phyloP scores from a whole-genome alignment of 2,113 vertebrate species.

The western clawed frog (Xenopus tropicalis) region DNA sequence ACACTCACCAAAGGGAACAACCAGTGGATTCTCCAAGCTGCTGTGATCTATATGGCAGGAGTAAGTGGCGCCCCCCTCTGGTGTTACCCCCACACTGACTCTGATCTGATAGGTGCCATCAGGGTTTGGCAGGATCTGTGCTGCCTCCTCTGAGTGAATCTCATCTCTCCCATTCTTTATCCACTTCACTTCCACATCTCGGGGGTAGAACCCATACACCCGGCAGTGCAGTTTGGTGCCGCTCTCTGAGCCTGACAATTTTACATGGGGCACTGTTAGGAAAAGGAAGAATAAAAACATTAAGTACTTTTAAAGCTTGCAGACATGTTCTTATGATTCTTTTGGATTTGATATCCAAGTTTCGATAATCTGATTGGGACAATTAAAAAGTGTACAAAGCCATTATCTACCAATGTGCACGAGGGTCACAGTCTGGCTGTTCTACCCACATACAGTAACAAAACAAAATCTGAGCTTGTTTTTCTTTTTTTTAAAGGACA shows the following conservation, averaged over 20 bases:
- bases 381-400: no score
- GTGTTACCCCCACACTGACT: neutral
- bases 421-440: no score
- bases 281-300: neutral
- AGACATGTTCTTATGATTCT: no score
- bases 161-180: constrained; percentile 2
- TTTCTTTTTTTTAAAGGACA: no score
- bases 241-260: neutral
- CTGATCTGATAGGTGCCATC: constrained; percentile 10
- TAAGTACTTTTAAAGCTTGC: no score
- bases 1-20: neutral
- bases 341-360: no score
- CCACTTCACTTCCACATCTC: constrained; percentile 16
- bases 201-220: constrained; percentile 22
- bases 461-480: no score
- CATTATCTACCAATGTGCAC: no score
- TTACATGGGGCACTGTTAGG: neutral
- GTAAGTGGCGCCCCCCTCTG: neutral
- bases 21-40: neutral
- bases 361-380: no score
- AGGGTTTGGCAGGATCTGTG: neutral
- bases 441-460: no score
- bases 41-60: constrained; percentile 16
- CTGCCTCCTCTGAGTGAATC: neutral
- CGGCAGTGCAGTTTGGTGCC: neutral